Base-by-base conservation (phyloP, 2,888 invertebrate species). In the Anodontia alba region DNA sequence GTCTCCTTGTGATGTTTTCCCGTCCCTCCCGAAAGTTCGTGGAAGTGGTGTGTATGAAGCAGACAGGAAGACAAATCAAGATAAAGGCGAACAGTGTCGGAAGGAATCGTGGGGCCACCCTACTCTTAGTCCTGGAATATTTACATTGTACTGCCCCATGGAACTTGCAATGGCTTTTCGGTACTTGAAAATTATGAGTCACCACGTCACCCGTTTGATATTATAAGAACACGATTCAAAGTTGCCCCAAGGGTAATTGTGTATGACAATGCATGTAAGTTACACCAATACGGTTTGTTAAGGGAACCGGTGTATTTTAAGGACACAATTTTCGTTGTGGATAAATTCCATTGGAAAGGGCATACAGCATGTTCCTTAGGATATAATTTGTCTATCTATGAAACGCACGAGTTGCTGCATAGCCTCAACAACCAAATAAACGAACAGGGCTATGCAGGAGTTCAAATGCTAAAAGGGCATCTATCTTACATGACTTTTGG, bases 311-410 rank as follows among this genome's bases (percentile, higher is more conserved):
- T 1, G 1, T 62, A 33, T 62, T 62, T 62, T 17, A 62, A 62
- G 17, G 12, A 62, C 17, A 62, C 62, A 17, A 1, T 62, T 3
- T 62, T 62, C 17, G 1, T 62, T 20, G 62, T 62, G 10, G 62
- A 62, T 17, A 62, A 20, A 33, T 62, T 62, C n/a, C 62, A 62
- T 33, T 62, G 62, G 62, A 62, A 62, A 62, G 62, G 62, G 33
- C 62, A 62, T 33, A 62, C n/a, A 33, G 62, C 62, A 1, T 62
- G 62, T 20, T 62, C 62, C 10, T 3, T 62, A 1, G 62, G 62
- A 3, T 62, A 62, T 20, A 62, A 33, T 33, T 5, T 62, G 20
- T 62, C 17, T 12, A 7, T 62, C 1, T 62, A 62, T 33, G 12
- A 20, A 17, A 7, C 62, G 1, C 12, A 62, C 17, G 12, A 15